Evolutionary conservation across 2,888 invertebrate species (phyloP), one percentile per base, ranked within the genome.

Genomic region (Ceraclea dissimilis): DNA sequence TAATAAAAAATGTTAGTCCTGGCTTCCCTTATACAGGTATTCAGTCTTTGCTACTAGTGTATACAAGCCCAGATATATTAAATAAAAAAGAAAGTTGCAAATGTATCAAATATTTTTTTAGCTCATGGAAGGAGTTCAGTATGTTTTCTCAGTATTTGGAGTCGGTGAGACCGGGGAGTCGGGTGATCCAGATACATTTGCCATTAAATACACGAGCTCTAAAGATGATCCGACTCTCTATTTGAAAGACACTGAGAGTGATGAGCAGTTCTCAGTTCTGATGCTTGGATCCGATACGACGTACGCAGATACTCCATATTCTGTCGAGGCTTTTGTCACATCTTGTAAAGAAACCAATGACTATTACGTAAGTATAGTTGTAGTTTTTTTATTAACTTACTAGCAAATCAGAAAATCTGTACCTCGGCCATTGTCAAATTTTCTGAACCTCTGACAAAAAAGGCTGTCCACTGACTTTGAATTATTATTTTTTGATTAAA

Each of bases 321-420:
- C 64, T 0, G 18, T 73, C 2, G 69, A 71, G 56, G 74, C 72
- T 11, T 64, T 67, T 17, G 67, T 74, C 0, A 72, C 67, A 2
- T 65, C 69, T n/a, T 74, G 74, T 52, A 62, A 62, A 33, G 65
- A 66, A 1, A 71, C 69, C 2, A 68, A 71, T 39, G 71, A 74
- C 63, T 74, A 72, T 63, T 69, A 70, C 60, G 74, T 74, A 57
- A 66, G 71, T 50, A 22, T 26, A 10, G 17, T 20, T 18, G 8
- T 47, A 8, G 17, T 47, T 21, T 10, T 16, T 44, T 44, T 17
- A n/a, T n/a, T n/a, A n/a, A n/a, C n/a, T n/a, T n/a, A n/a, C n/a
- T n/a, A n/a, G n/a, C n/a, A n/a, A n/a, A n/a, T 13, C 8, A 11
- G 33, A 11, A 11, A 33, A 8, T 11, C 10, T 33, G 13, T 11